Evolutionary conservation across 2,888 invertebrate genomes (phyloP).

Genomic region (Thymelicus sylvestris): DNA sequence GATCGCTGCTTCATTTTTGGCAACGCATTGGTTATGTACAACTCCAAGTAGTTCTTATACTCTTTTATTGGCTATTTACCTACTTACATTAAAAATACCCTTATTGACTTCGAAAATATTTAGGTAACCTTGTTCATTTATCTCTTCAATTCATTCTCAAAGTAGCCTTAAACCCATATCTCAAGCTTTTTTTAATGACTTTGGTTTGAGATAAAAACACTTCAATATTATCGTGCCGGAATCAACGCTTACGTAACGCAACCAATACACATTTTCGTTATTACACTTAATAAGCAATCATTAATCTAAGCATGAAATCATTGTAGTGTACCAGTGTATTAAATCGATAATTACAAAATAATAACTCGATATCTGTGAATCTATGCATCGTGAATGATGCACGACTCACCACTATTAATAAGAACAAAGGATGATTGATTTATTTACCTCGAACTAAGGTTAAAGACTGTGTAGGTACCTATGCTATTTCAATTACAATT

Average conservation of each 20-base stretch:
- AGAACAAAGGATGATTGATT: constrained; percentile 3
- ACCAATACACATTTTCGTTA: background rate
- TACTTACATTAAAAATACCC: too few species aligned
- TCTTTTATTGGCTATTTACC: too few species aligned
- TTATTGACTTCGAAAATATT: too few species aligned
- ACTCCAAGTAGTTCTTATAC: too few species aligned
- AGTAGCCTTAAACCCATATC: background rate
- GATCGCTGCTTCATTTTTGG: too few species aligned
- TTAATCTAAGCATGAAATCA: constrained; percentile 23
- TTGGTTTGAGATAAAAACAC: background rate
- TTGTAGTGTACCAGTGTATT: constrained; percentile 4
- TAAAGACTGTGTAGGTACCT: background rate
- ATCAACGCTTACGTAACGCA: background rate
- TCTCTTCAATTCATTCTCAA: background rate
- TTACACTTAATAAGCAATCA: constrained; percentile 16
- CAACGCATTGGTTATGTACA: too few species aligned
- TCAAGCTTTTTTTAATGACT: constrained; percentile 2
- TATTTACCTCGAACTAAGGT: constrained; percentile 4
- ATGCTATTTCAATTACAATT: background rate
- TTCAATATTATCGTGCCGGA: background rate
- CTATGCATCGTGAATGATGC: background rate
- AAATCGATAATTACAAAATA: constrained; percentile 20
- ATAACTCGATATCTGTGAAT: background rate
- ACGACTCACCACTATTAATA: constrained; percentile 1
- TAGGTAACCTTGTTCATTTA: background rate